Evolutionary conservation across 2,797 vertebrate genomes (phyloP), one percentile per base, ranked within the genome.

Genomic region (Tolypeutes matacus): DNA sequence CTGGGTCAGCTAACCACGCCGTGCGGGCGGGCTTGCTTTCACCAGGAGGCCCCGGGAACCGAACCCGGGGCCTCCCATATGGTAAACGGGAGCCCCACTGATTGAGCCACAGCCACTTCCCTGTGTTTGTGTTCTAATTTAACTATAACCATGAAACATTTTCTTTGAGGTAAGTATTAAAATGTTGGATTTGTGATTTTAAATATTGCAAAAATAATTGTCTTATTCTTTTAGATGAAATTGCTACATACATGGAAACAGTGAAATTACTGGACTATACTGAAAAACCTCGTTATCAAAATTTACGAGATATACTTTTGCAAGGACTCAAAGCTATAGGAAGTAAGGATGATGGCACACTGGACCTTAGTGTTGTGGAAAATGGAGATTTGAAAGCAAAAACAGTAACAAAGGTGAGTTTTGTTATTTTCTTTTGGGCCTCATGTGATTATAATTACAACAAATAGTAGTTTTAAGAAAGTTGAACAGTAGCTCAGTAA

Each of bases 161-260:
- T 94, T 85, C 27, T 91, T 92, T 88, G 39, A 67, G 82, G 49
- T 56, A 51, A 70, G 60, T 21, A 36, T 58, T 78, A 76, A 21
- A 86, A 64, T 56, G 21, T 58, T 51, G 18, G 82, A 49, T 82
- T 76, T 86, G 18, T 95, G n/a, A 81, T 89, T 53, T 53, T 82
- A 46, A 67, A 94, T 75, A 49, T 91, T 65, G 56, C 18, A 60
- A 77, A 77, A 86, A 77, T 80, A 58, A 65, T 93, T 58, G 14
- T 98, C 91, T 95, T 62, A 53, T 96, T 97, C 88, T 94, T 97
- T 96, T 96, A 99, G 99, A 97, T 96, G 99, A 99, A 98, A 98
- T 99, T 93, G 97, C 98, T 93, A 99, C 97, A 92, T 99, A 99
- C 96, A 98, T 99, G 99, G 99, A 99, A 97, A 99, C 98, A 85